These are phyloP conservation scores for Keiferia lycopersicella DNA, from an alignment of 2,888 invertebrate species.

Conservation along the genomic window DNA sequence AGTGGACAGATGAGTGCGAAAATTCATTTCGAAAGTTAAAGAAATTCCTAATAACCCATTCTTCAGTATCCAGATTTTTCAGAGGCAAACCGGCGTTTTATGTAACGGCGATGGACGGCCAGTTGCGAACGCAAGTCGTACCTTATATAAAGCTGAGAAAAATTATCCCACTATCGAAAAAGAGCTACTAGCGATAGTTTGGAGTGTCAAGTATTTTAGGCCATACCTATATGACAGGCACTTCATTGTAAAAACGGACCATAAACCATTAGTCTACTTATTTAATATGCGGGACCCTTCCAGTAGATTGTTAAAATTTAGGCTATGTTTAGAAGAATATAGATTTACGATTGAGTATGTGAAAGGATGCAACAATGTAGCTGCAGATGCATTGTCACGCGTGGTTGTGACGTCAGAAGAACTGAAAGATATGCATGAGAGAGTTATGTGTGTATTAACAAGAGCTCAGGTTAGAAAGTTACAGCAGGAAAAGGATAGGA, in stretches of 20 bases:
- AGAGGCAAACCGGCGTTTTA: background rate
- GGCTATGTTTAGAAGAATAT: conserved; percentile 21
- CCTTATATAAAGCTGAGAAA: conserved; percentile 30
- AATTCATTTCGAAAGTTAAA: conserved; percentile 26
- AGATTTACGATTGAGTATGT: conserved; percentile 30
- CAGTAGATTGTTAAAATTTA: conserved; percentile 7
- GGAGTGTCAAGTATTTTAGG: conserved; percentile 26
- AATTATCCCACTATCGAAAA: conserved; percentile 26
- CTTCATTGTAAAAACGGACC: conserved; percentile 5
- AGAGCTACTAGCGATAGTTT: conserved; percentile 28
- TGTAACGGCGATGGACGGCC: conserved; percentile 25
- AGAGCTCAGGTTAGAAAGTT: conserved; percentile 12
- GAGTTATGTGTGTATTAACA: conserved; percentile 25
- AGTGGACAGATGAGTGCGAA: conserved; percentile 26
- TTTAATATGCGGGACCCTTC: conserved; percentile 15
- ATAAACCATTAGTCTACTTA: conserved; percentile 10
- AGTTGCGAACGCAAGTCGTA: conserved; percentile 33
- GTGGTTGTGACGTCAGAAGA: conserved; percentile 28
- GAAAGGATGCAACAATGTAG: conserved; percentile 28
- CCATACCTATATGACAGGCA: conserved; percentile 8
- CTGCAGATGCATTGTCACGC: conserved; percentile 32
- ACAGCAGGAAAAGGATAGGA: background rate
- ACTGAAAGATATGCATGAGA: conserved; percentile 29
- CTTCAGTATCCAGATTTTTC: too few relatives aligned
- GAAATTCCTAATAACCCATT: background rate